These are phyloP conservation scores for Nebria brevicollis DNA, from an alignment of 2,888 invertebrate species.

Conservation along the genomic window DNA sequence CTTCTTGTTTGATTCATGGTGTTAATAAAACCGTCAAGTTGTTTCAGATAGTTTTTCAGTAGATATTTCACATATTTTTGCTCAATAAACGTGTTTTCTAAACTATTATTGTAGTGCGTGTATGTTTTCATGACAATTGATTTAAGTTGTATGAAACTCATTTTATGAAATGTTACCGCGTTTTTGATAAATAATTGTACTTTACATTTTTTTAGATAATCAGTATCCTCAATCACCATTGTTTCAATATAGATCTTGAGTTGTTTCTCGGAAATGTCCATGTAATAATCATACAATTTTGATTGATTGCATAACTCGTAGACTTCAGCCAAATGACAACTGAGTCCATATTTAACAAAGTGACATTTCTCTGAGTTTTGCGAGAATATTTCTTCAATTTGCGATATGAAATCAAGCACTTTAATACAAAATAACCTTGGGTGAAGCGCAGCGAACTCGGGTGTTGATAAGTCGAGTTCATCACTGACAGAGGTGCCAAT, in stretches of 20 bases:
- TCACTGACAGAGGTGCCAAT: constrained; percentile 11
- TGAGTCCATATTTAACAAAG: constrained; percentile 3
- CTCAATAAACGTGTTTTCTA: constrained; percentile 46
- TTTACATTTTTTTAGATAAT: background rate
- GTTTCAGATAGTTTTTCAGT: constrained; percentile 30
- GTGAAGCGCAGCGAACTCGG: background rate
- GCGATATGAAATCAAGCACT: constrained; percentile 18
- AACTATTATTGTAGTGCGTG: constrained; percentile 28
- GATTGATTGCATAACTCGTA: constrained; percentile 17
- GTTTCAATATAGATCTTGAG: background rate
- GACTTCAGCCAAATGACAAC: background rate
- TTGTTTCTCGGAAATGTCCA: background rate
- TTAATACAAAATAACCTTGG: constrained; percentile 10
- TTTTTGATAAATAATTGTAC: constrained; percentile 3
- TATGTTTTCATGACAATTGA: constrained; percentile 33
- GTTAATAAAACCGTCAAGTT: constrained; percentile 8
- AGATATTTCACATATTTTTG: constrained; percentile 48
- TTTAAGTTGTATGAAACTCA: constrained; percentile 14
- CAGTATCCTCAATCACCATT: background rate
- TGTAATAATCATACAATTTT: constrained; percentile 9
- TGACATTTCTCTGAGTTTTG: constrained; percentile 11
- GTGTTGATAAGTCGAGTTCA: constrained; percentile 9
- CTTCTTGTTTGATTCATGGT: constrained; percentile 32
- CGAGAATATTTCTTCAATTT: constrained; percentile 28
- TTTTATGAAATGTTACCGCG: constrained; percentile 7